These are phyloP conservation scores for Lithobius niger DNA, from an alignment of 1,140 invertebrate genomes.

Conservation along the genomic window DNA sequence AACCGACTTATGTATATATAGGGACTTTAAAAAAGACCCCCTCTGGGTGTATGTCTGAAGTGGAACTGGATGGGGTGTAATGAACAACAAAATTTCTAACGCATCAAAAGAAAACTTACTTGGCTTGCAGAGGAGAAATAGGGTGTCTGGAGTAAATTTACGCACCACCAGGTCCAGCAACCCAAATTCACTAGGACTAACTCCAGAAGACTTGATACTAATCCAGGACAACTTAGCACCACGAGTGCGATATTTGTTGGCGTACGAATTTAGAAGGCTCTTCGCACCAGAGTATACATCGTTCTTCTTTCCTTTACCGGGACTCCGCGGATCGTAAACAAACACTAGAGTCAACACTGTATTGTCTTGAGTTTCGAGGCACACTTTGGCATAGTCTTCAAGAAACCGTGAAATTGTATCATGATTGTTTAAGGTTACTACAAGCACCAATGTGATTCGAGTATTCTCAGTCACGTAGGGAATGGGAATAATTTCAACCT, in stretches of 20 bases:
- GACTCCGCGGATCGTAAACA: slow-evolving; percentile 23
- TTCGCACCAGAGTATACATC: slow-evolving; percentile 48
- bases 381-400: slow-evolving; percentile 48
- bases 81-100: too few relatives aligned
- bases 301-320: slow-evolving; percentile 16
- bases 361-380: slow-evolving; percentile 61
- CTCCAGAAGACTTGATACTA: slow-evolving; percentile 39
- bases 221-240: slow-evolving; percentile 48
- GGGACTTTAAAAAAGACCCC: too few relatives aligned
- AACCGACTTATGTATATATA: too few relatives aligned
- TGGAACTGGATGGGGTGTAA: too few relatives aligned
- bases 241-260: slow-evolving; percentile 51
- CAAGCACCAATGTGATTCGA: slow-evolving; percentile 57
- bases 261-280: slow-evolving; percentile 41
- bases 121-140: slow-evolving; percentile 49
- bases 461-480: slow-evolving; percentile 84
- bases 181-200: slow-evolving; percentile 39
- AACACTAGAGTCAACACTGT: slow-evolving; percentile 51
- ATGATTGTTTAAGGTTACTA: slow-evolving; percentile 40
- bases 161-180: slow-evolving; percentile 52
- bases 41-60: too few relatives aligned
- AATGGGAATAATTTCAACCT: slow-evolving; percentile 68
- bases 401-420: slow-evolving; percentile 46
- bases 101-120: too few relatives aligned
- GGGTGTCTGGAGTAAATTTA: slow-evolving; percentile 52